phyloP scores from a whole-genome alignment of 2,797 vertebrate genomes.

The Sphenodon punctatus region DNA sequence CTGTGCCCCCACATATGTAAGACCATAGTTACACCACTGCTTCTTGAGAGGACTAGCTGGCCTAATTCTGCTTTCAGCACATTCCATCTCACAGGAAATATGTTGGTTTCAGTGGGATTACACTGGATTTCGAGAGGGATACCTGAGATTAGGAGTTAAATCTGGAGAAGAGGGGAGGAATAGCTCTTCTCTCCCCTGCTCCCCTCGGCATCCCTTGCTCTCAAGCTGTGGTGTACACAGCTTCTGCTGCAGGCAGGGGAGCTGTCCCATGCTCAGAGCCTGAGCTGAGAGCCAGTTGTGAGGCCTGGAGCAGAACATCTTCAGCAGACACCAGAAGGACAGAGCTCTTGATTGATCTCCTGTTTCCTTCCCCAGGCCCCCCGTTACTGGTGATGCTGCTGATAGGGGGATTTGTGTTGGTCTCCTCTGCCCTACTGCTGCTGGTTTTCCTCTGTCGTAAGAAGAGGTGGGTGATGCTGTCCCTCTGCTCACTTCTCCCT shows the following conservation, averaged over 20 bases:
- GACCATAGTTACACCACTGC: too few species aligned
- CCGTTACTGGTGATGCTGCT: constrained; percentile 81
- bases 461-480: constrained; percentile 77
- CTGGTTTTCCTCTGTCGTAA: constrained; percentile 81
- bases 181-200: not conserved
- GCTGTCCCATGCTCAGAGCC: not conserved
- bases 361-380: constrained; percentile 68
- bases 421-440: constrained; percentile 79
- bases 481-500: not conserved
- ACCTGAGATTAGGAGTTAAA: not conserved
- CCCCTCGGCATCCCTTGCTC: too few species aligned
- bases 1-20: too few species aligned
- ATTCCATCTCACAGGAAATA: not conserved
- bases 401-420: constrained; percentile 76
- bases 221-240: too few species aligned
- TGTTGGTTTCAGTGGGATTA: not conserved
- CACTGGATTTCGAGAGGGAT: not conserved
- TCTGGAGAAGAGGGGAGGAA: not conserved
- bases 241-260: not conserved
- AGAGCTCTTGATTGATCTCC: not conserved
- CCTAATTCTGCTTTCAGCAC: not conserved
- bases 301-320: too few species aligned
- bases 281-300: not conserved
- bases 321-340: not conserved
- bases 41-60: not conserved